Percentiles rank a stretch among this genome's conserved stretches.
phyloP scores from a whole-genome alignment of 2,113 vertebrate species.

The Chitala chitala region DNA sequence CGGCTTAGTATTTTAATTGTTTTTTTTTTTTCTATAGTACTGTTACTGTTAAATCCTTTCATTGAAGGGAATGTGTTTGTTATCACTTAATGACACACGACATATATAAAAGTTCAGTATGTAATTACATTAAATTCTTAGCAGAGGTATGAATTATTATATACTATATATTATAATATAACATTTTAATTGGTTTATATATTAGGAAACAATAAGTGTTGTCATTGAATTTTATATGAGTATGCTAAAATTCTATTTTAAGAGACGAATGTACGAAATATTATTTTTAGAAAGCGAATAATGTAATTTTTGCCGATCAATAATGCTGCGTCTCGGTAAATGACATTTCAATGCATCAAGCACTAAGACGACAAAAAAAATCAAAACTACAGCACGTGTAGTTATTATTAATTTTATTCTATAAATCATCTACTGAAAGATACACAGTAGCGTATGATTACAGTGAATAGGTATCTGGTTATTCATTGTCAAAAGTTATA shows the following conservation, averaged over 20 bases:
- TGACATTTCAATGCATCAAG: background rate
- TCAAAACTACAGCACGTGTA: constrained; percentile 82
- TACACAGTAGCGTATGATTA: constrained; percentile 83
- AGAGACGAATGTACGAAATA: background rate
- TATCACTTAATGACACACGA: too few species aligned
- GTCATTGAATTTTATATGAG: too few species aligned
- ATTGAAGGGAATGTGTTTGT: too few species aligned
- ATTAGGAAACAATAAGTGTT: too few species aligned
- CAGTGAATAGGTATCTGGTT: constrained; percentile 81
- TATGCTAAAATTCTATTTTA: background rate
- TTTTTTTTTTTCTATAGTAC: background rate
- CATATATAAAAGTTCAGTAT: too few species aligned
- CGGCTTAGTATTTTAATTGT: background rate
- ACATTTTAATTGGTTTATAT: too few species aligned
- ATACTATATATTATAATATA: too few species aligned
- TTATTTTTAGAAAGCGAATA: background rate
- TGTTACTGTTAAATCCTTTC: too few species aligned
- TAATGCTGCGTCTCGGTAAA: background rate
- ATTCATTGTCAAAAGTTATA: constrained; percentile 89
- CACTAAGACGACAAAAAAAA: constrained; percentile 31
- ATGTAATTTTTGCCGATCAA: background rate
- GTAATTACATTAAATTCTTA: too few species aligned
- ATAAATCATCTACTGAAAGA: constrained; percentile 98
- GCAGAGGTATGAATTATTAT: too few species aligned
- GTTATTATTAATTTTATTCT: constrained; percentile 96